Evolutionary conservation across 2,888 invertebrate species (phyloP).

Genomic region (Synergus laeviventris): DNA sequence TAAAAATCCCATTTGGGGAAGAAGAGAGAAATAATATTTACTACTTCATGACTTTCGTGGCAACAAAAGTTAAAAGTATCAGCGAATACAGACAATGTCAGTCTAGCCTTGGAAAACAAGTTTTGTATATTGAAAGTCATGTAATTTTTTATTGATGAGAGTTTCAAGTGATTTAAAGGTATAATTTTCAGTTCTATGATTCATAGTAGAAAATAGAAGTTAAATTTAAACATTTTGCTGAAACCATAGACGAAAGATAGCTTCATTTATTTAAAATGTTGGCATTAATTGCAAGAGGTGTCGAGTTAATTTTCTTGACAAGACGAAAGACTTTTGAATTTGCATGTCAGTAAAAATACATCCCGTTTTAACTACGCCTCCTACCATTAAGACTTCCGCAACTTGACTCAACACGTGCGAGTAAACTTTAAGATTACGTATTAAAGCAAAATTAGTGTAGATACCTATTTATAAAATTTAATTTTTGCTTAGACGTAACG

Average conservation of each 20-base stretch:
- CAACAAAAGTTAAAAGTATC: not conserved
- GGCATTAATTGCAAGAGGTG: not conserved
- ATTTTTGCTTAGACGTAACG: not conserved
- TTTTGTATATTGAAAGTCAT: not conserved
- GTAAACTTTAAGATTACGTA: not conserved
- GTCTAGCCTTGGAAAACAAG: constrained; percentile 3
- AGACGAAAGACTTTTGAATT: not conserved
- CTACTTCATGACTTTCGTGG: constrained; percentile 7
- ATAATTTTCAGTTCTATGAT: not conserved
- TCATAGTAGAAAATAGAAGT: not conserved
- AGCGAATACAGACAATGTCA: not conserved
- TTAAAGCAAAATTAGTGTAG: not conserved
- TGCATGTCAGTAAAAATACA: not conserved
- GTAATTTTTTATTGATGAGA: not conserved
- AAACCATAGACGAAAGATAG: not conserved
- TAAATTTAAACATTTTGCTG: not conserved
- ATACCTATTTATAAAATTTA: not conserved
- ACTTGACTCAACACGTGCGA: not conserved
- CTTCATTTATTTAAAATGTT: not conserved
- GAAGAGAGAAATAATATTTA: not conserved
- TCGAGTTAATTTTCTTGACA: not conserved
- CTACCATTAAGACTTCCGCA: not conserved
- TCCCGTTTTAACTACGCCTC: not conserved
- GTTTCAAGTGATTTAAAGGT: not conserved
- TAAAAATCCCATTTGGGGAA: not conserved